Evolutionary conservation across 2,888 invertebrate species (phyloP).

Genomic region (Eupithecia insigniata): DNA sequence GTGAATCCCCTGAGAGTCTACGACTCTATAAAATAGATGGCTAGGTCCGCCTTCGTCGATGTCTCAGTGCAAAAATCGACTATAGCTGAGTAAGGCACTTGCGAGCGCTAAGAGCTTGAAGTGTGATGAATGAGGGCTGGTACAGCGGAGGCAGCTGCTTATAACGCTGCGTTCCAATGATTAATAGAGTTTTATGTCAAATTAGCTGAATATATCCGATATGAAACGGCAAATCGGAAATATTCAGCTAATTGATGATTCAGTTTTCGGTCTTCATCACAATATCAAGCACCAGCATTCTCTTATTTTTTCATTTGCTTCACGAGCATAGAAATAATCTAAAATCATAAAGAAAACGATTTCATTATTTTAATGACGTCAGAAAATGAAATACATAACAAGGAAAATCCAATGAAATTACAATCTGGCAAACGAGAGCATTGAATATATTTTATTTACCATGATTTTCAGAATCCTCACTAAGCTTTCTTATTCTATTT

Average conservation of each 20-base stretch:
- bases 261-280: conserved; percentile 12
- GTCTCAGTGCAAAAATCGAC: conserved; percentile 37
- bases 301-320: background rate
- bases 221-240: conserved; percentile 40
- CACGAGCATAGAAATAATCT: background rate
- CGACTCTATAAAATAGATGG: conserved; percentile 27
- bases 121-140: conserved; percentile 77
- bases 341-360: background rate
- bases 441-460: conserved; percentile 37
- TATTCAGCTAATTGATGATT: too few relatives aligned
- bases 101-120: conserved; percentile 67
- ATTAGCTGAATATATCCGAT: conserved; percentile 58
- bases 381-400: background rate
- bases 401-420: conserved; percentile 25
- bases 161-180: conserved; percentile 70
- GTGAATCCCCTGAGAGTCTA: conserved; percentile 26
- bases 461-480: conserved; percentile 32
- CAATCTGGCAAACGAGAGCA: conserved; percentile 17
- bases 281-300: background rate
- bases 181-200: conserved; percentile 73
- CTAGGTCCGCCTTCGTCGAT: conserved; percentile 22
- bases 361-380: background rate
- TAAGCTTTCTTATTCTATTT: conserved; percentile 49
- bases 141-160: conserved; percentile 56
- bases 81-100: conserved; percentile 66